These are phyloP conservation scores for Guaruba guarouba DNA, from an alignment of 2,113 vertebrate species.

Conservation along the genomic window DNA sequence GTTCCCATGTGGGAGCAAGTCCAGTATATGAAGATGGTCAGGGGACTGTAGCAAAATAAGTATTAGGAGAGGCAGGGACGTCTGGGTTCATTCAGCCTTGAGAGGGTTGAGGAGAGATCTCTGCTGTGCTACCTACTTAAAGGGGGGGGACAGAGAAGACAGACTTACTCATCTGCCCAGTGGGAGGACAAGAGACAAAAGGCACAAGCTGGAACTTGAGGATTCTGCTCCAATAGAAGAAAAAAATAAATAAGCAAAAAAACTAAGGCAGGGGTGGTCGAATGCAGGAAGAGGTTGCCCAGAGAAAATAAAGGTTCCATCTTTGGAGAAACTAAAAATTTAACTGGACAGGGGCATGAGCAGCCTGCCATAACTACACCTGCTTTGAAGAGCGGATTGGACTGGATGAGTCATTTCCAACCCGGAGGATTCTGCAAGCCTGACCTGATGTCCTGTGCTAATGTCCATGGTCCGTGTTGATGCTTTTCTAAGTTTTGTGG, in stretches of 20 bases:
- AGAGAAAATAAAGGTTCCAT: background rate
- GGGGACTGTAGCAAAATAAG: background rate
- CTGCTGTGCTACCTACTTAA: background rate
- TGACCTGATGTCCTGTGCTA: background rate
- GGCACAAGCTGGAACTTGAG: background rate
- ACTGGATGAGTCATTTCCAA: background rate
- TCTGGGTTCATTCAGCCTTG: background rate
- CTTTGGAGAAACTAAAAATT: background rate
- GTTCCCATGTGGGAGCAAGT: background rate
- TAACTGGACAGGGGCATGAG: background rate
- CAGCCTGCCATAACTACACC: background rate
- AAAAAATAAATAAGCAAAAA: background rate
- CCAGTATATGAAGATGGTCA: background rate
- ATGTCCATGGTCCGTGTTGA: background rate
- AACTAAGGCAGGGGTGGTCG: background rate
- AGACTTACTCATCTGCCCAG: background rate
- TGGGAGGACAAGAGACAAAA: background rate
- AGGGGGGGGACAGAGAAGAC: background rate
- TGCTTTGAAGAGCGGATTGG: background rate
- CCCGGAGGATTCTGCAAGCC: background rate
- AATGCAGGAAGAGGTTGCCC: background rate
- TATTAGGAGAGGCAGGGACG: background rate
- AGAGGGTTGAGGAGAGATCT: background rate
- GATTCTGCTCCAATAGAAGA: background rate
- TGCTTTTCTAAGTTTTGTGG: background rate